Evolutionary conservation across 2,797 vertebrate species (phyloP), one percentile per base, ranked within the genome.

Genomic region (Eulemur coronatus): DNA sequence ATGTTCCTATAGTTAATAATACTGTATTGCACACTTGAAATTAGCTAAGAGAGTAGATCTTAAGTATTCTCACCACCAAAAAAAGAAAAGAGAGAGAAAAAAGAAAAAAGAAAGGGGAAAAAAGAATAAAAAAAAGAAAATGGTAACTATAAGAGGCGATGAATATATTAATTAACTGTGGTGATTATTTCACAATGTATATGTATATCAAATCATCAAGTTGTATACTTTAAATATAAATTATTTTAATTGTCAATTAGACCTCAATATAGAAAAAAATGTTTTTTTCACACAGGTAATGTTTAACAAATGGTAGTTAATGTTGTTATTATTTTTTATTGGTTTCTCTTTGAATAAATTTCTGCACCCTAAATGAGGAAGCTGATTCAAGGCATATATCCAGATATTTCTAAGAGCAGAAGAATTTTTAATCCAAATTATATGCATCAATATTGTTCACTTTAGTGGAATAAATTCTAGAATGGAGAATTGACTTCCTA

Each of bases 391-490:
- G 63, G 38, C 61, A 57, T 78, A n/a, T 93, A 80, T 17, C 24
- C 46, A 91, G 59, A 61, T 93, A 70, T 80, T 87, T 96, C 52
- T 84, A 84, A 78, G 35, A 81, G 55, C 78, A 88, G 57, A 63
- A 20, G 11, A 15, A 70, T 55, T 79, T 80, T 96, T 89, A 84
- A 87, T 81, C 24, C 46, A 73, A 55, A 79, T 87, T 87, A 28
- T 43, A 87, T 38, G 22, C 35, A 76, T 61, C 70, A 84, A 61
- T 93, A 76, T 75, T 93, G 50, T 91, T 90, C 67, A 92, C 67
- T 33, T 76, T 52, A 91, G 38, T 78, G n/a, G 75, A 94, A 96
- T 78, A 96, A 91, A 95, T 82, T 88, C 59, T 94, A 75, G 30
- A 85, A 59, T 81, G 50, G n/a, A 88, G 38, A 92, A 86, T 18